phyloP scores from a whole-genome alignment of 2,888 invertebrate species.

The Metellina segmentata region DNA sequence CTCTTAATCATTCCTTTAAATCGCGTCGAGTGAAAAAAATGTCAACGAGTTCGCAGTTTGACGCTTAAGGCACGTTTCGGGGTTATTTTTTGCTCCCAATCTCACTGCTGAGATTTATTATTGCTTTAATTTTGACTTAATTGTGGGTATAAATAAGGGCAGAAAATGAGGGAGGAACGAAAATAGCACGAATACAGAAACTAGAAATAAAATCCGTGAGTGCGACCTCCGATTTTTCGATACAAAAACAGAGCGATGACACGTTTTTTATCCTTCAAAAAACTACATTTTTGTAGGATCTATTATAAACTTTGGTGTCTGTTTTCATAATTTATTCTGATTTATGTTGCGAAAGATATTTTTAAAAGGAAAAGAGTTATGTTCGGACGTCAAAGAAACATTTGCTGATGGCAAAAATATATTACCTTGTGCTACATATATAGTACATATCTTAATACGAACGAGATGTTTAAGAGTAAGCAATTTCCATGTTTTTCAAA shows the following conservation, averaged over 20 bases:
- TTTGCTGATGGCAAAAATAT: too few relatives aligned
- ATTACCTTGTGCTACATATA: too few relatives aligned
- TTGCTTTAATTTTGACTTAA: slow-evolving; percentile 55
- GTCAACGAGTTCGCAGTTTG: slow-evolving; percentile 43
- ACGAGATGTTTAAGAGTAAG: too few relatives aligned
- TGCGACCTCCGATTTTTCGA: slow-evolving; percentile 13
- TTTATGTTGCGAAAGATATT: neutral
- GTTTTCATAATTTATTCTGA: neutral
- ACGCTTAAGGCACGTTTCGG: slow-evolving; percentile 41
- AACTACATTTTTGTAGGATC: neutral
- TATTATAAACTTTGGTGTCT: neutral
- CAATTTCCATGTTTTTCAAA: too few relatives aligned
- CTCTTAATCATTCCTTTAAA: slow-evolving; percentile 72
- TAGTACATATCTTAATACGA: too few relatives aligned
- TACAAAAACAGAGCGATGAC: slow-evolving; percentile 18
- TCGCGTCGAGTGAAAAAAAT: slow-evolving; percentile 21
- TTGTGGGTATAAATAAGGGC: slow-evolving; percentile 24
- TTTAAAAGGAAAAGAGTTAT: neutral
- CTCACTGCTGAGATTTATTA: slow-evolving; percentile 45
- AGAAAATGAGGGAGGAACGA: slow-evolving; percentile 11
- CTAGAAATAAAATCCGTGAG: slow-evolving; percentile 30
- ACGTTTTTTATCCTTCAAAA: neutral
- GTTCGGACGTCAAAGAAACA: too few relatives aligned
- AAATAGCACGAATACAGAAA: slow-evolving; percentile 22
- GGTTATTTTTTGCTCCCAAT: slow-evolving; percentile 11